phyloP scores from a whole-genome alignment of 2,797 vertebrate species.

The Synaphobranchus kaupii region DNA sequence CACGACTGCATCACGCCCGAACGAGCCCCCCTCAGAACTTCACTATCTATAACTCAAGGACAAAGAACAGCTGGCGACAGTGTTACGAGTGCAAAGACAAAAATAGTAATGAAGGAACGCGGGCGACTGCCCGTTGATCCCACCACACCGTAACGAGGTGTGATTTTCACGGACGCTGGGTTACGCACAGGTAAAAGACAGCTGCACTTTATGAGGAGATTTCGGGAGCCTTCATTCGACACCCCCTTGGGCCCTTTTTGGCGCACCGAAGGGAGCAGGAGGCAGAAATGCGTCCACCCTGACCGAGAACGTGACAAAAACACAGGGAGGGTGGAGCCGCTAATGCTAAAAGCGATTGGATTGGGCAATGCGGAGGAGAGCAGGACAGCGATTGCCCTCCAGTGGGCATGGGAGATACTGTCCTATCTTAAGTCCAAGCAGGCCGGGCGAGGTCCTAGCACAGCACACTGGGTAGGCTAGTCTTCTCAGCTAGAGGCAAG shows the following conservation, averaged over 20 bases:
- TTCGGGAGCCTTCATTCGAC: neutral
- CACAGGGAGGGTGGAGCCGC: neutral
- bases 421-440: neutral
- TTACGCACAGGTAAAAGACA: neutral
- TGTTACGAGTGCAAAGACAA: neutral
- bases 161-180: neutral
- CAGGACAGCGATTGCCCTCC: constrained; percentile 65
- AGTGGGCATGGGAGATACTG: constrained; percentile 56
- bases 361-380: neutral
- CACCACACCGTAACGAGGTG: neutral
- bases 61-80: neutral
- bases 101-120: neutral
- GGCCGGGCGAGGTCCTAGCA: neutral
- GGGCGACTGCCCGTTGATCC: neutral
- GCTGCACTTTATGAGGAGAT: too few relatives aligned
- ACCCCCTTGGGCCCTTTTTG: neutral
- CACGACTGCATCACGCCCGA: neutral
- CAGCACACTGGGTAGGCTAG: neutral
- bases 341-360: neutral
- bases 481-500: neutral
- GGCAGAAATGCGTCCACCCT: neutral
- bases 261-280: neutral
- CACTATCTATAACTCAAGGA: neutral
- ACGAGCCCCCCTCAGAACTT: neutral
- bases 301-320: neutral